A percentile compares a stretch with the other conserved stretches of the same genome.
phyloP scores from a whole-genome alignment of 2,797 vertebrate species.

The Cynodonichthys magdalenae region DNA sequence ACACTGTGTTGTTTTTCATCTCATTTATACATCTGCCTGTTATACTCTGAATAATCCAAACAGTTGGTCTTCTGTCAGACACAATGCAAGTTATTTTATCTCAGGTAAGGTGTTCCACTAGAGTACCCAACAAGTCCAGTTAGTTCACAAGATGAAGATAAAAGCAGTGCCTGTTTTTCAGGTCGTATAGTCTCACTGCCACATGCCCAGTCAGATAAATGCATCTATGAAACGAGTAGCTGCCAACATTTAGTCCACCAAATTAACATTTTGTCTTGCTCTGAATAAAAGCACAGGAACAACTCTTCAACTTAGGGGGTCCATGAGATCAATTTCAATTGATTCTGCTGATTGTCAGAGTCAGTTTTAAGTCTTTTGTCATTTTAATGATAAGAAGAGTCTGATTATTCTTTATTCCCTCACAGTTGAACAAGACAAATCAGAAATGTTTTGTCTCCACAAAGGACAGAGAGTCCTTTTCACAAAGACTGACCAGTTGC shows the following conservation, averaged over 20 bases:
- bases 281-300: conserved; percentile 43
- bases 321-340: conserved; percentile 47
- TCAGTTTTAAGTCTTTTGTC: conserved; percentile 45
- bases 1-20: conserved; percentile 17
- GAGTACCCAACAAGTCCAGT: conserved; percentile 28
- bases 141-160: conserved; percentile 30
- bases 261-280: too few species aligned
- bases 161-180: conserved; percentile 14
- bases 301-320: conserved; percentile 51
- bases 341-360: conserved; percentile 64
- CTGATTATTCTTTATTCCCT: conserved; percentile 1
- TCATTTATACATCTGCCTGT: conserved; percentile 11
- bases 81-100: conserved; percentile 34
- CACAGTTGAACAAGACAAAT: conserved; percentile 26
- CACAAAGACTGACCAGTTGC: conserved; percentile 1
- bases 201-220: conserved; percentile 48
- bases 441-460: conserved; percentile 28
- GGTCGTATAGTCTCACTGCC: conserved; percentile 22
- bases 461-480: conserved; percentile 6
- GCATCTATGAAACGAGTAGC: conserved; percentile 41
- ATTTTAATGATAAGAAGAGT: conserved; percentile 28
- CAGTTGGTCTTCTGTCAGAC: conserved; percentile 14
- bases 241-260: conserved; percentile 46
- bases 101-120: conserved; percentile 21
- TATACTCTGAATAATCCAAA: conserved; percentile 10